Evolutionary conservation across 2,888 invertebrate genomes (phyloP).

Genomic region (Harpalus rufipes): DNA sequence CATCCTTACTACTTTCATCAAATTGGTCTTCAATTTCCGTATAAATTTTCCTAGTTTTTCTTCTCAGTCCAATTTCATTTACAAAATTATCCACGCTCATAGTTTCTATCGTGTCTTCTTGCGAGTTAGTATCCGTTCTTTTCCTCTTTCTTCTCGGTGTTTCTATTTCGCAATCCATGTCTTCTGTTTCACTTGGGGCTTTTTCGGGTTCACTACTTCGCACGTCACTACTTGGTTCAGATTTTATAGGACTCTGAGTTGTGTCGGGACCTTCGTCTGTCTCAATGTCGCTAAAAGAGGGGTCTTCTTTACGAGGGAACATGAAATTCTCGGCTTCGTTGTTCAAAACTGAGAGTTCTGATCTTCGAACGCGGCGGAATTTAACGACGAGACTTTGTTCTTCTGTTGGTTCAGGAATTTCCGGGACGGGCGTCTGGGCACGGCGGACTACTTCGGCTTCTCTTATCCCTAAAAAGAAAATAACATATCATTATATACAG

Average conservation of each 20-base stretch:
- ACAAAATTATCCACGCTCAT: slow-evolving; percentile 51
- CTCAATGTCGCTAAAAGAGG: slow-evolving; percentile 79
- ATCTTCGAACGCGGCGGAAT: slow-evolving; percentile 86
- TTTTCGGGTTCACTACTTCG: slow-evolving; percentile 69
- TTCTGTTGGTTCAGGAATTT: slow-evolving; percentile 72
- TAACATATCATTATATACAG: background rate
- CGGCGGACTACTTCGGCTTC: slow-evolving; percentile 57
- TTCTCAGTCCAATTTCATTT: slow-evolving; percentile 36
- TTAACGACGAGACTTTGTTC: slow-evolving; percentile 83
- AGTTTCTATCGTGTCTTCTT: slow-evolving; percentile 25
- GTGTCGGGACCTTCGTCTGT: slow-evolving; percentile 80
- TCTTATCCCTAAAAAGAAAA: slow-evolving; percentile 25
- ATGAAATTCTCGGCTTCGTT: slow-evolving; percentile 93
- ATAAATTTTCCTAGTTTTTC: slow-evolving; percentile 43
- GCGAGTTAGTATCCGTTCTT: slow-evolving; percentile 37
- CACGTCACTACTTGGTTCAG: slow-evolving; percentile 74
- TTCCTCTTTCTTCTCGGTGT: slow-evolving; percentile 24
- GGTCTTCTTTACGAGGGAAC: slow-evolving; percentile 86
- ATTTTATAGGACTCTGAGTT: slow-evolving; percentile 71
- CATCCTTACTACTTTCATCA: slow-evolving; percentile 67
- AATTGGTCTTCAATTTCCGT: slow-evolving; percentile 41
- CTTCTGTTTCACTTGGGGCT: slow-evolving; percentile 52
- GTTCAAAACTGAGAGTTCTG: slow-evolving; percentile 87
- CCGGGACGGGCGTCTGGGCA: slow-evolving; percentile 63
- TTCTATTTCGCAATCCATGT: slow-evolving; percentile 66